phyloP scores from a whole-genome alignment of 2,797 vertebrate species.

The Strix occidentalis region DNA sequence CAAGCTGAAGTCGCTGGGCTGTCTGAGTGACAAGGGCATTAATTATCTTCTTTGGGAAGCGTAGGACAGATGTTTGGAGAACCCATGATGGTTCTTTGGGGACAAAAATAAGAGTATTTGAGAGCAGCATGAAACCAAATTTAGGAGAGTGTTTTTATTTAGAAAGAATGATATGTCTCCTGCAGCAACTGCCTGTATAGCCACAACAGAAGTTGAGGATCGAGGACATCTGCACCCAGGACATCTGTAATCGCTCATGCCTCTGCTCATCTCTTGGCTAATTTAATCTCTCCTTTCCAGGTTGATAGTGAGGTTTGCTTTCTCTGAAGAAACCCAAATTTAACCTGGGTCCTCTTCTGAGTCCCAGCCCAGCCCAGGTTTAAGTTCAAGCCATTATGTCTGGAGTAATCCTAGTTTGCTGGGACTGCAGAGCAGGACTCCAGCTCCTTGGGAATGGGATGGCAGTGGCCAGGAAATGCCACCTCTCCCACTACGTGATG shows the following conservation, averaged over 20 bases:
- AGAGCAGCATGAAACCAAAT: constrained; percentile 17
- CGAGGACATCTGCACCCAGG: not conserved
- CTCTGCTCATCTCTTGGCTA: not conserved
- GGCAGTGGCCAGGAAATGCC: not conserved
- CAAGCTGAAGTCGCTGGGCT: constrained; percentile 11
- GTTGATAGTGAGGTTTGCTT: not conserved
- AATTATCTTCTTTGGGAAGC: constrained; percentile 65
- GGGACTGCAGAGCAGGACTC: not conserved
- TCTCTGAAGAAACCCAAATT: not conserved
- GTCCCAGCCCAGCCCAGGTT: not conserved
- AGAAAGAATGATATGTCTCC: not conserved
- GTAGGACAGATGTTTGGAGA: constrained; percentile 65
- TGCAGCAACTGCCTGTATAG: not conserved
- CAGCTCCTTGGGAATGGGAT: not conserved
- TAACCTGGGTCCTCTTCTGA: not conserved
- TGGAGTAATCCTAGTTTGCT: not conserved
- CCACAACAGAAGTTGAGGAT: not conserved
- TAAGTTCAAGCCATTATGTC: not conserved
- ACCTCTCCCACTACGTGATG: not conserved
- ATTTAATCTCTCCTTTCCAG: not conserved
- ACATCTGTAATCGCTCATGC: not conserved
- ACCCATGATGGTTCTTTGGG: not conserved
- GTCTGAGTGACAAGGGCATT: constrained; percentile 56
- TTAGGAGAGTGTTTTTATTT: not conserved
- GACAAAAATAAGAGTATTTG: not conserved